Evolutionary conservation across 2,888 invertebrate species (phyloP).

Genomic region (Drosophila rubida): DNA sequence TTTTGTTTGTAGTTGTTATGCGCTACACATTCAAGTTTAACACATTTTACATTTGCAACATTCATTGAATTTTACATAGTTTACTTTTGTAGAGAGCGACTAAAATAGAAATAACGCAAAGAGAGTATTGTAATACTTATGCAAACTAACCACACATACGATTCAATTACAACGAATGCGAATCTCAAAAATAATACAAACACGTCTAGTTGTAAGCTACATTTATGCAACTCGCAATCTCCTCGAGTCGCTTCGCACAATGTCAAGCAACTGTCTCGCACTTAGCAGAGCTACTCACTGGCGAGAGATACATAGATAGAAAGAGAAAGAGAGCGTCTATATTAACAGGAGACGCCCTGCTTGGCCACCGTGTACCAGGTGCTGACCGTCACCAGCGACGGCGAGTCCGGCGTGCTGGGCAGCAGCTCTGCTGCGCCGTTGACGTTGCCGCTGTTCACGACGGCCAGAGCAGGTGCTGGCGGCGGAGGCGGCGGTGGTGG

Average conservation of each 20-base stretch:
- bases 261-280: too few species aligned
- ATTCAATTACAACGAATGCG: conserved; percentile 15
- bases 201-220: conserved; percentile 9
- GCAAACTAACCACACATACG: too few species aligned
- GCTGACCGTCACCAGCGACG: conserved; percentile 84
- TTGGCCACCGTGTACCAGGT: conserved; percentile 85
- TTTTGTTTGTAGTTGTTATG: conserved; percentile 24
- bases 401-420: conserved; percentile 82
- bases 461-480: conserved; percentile 28
- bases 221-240: too few species aligned
- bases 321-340: not conserved
- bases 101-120: not conserved
- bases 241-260: too few species aligned
- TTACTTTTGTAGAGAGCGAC: not conserved
- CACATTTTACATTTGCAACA: conserved; percentile 64
- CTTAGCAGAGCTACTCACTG: conserved; percentile 43
- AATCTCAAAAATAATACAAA: conserved; percentile 41
- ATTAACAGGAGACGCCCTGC: conserved; percentile 84
- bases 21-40: conserved; percentile 50
- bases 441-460: not conserved
- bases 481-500: conserved; percentile 25
- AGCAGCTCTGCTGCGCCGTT: conserved; percentile 23
- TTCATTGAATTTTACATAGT: conserved; percentile 37
- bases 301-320: not conserved
- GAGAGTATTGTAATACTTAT: too few species aligned